Conservation (phyloP, 2,888 invertebrate genomes). For the Stramonita haemastoma region DNA sequence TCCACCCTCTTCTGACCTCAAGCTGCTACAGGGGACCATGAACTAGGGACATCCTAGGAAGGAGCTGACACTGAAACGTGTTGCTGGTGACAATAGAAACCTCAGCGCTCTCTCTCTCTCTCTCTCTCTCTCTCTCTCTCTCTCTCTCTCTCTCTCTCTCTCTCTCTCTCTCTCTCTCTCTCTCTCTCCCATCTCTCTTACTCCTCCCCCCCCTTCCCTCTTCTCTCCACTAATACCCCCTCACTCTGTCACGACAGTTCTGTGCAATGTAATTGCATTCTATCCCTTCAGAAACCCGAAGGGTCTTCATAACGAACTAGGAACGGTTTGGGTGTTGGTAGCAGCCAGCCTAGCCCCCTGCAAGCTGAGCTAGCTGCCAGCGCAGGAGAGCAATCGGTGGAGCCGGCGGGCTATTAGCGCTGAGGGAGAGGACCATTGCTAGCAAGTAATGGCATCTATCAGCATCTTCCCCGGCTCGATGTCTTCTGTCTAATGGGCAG, state of each 20-base stretch:
- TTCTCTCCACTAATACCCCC: not conserved
- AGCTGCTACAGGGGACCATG: too few species aligned
- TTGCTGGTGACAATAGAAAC: too few species aligned
- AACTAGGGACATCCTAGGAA: too few species aligned
- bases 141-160: not conserved
- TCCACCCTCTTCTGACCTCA: too few species aligned
- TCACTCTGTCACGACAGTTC: not conserved
- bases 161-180: not conserved
- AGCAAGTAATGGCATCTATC: not conserved
- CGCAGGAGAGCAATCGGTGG: not conserved
- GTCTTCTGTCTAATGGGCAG: not conserved
- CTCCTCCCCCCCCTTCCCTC: not conserved
- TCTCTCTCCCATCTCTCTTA: not conserved
- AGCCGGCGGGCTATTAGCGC: not conserved
- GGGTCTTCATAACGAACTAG: not conserved
- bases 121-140: too few species aligned
- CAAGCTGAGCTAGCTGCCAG: not conserved
- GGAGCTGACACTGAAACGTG: too few species aligned
- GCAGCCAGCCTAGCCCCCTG: not conserved
- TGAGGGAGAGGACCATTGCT: not conserved
- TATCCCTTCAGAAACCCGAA: not conserved
- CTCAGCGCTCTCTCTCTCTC: not conserved
- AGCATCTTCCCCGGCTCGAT: not conserved
- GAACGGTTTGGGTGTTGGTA: not conserved
- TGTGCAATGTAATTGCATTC: slow-evolving; percentile 6